A percentile compares a stretch with the other conserved stretches of the same genome.
Evolutionary conservation across 2,888 invertebrate genomes (phyloP).

Genomic region (Eugnorisma glareosa): DNA sequence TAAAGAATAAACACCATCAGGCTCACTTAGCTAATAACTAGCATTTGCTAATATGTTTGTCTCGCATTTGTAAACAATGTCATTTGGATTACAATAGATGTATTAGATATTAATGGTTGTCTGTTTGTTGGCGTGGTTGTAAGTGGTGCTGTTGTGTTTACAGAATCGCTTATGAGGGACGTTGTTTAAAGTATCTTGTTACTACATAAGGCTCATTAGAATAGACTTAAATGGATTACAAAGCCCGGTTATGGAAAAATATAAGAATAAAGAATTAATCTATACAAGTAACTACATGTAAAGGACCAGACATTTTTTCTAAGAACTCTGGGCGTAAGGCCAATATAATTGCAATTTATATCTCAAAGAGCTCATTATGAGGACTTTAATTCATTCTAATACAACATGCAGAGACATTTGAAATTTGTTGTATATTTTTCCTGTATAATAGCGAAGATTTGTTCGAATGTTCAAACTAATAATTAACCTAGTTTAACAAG

Average conservation of each 20-base stretch:
- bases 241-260: no score
- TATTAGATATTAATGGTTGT: conserved; percentile 43
- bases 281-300: not conserved
- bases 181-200: not conserved
- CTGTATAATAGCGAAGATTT: no score
- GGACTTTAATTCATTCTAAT: no score
- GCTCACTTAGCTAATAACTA: conserved; percentile 60
- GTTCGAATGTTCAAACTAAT: no score
- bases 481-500: no score
- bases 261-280: no score
- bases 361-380: no score
- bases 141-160: not conserved
- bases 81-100: conserved; percentile 31
- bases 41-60: conserved; percentile 66
- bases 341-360: no score
- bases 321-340: no score
- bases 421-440: no score
- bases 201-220: not conserved
- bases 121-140: conserved; percentile 22
- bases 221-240: not conserved
- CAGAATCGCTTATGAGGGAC: not conserved
- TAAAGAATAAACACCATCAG: conserved; percentile 52
- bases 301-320: not conserved
- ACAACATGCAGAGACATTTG: no score
- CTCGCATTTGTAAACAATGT: conserved; percentile 38